A percentile compares a stretch with the other conserved stretches of the same genome.
Evolutionary conservation across 2,113 vertebrate species (phyloP).

Genomic region (Pipra filicauda): DNA sequence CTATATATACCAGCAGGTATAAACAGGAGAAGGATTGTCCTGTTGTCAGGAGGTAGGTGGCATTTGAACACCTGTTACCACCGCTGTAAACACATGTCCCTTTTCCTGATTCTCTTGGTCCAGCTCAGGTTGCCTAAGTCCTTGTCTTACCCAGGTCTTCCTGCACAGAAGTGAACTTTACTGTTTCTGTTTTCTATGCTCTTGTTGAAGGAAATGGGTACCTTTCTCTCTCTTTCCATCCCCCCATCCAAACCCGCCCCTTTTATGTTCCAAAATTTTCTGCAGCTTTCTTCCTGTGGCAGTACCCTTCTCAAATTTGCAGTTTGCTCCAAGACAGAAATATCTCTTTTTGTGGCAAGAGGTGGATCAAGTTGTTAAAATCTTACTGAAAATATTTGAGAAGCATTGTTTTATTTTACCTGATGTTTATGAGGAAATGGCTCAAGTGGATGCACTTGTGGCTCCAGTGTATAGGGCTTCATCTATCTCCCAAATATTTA

Average conservation of each 20-base stretch:
- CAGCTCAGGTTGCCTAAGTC: background rate
- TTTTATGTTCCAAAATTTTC: background rate
- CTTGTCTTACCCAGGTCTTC: background rate
- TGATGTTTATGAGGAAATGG: background rate
- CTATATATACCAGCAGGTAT: background rate
- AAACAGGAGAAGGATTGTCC: background rate
- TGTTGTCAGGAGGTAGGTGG: background rate
- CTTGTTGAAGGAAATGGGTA: background rate
- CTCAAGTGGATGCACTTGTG: background rate
- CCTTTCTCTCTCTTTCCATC: background rate
- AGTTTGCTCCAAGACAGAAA: background rate
- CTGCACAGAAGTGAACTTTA: background rate
- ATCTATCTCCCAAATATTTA: background rate
- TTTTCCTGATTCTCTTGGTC: background rate
- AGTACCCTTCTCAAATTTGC: background rate
- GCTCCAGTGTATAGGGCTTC: background rate
- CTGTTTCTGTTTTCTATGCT: background rate
- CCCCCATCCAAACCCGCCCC: fast-evolving
- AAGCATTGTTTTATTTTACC: background rate
- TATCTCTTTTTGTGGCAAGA: background rate
- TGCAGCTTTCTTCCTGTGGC: background rate
- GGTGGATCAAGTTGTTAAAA: background rate
- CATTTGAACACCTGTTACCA: background rate
- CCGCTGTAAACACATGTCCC: fast-evolving
- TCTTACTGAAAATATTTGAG: background rate